These are phyloP conservation scores for Aphidius ervi DNA, from an alignment of 1,140 invertebrate genomes.

Conservation along the genomic window DNA sequence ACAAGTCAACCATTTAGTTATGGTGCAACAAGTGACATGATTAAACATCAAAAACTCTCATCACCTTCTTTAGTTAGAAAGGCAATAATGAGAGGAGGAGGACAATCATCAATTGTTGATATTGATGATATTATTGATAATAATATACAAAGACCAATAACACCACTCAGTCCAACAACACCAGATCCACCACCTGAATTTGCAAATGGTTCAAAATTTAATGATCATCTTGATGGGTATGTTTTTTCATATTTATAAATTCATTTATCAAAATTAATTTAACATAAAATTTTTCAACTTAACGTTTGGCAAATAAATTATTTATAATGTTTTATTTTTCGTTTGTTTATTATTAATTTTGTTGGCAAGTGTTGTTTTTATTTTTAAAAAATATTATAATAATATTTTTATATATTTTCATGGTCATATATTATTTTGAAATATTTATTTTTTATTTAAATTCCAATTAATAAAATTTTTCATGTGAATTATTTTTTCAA, in stretches of 20 bases:
- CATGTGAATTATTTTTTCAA: too few species aligned
- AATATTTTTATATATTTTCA: too few species aligned
- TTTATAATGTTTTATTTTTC: too few species aligned
- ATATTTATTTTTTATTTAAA: too few species aligned
- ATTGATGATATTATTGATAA: conserved; percentile 53
- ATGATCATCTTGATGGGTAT: conserved; percentile 43
- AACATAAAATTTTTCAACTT: background rate
- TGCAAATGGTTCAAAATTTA: conserved; percentile 36
- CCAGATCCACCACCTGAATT: conserved; percentile 45
- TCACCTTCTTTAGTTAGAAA: conserved; percentile 72
- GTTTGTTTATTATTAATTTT: too few species aligned
- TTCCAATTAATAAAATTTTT: too few species aligned
- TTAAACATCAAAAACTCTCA: conserved; percentile 61
- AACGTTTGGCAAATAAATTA: too few species aligned
- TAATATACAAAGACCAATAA: conserved; percentile 34
- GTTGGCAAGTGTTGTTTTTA: too few species aligned
- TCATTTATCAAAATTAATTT: conserved; percentile 10
- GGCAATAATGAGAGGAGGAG: conserved; percentile 53
- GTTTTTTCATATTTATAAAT: conserved; percentile 13
- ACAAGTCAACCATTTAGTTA: conserved; percentile 80
- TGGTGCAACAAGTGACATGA: conserved; percentile 61
- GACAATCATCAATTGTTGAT: conserved; percentile 50
- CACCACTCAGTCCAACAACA: conserved; percentile 30
- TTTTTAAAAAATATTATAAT: too few species aligned
- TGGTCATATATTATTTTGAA: too few species aligned